Evolutionary conservation across 2,113 vertebrate genomes (phyloP).

Genomic region (Donacobius atricapilla): DNA sequence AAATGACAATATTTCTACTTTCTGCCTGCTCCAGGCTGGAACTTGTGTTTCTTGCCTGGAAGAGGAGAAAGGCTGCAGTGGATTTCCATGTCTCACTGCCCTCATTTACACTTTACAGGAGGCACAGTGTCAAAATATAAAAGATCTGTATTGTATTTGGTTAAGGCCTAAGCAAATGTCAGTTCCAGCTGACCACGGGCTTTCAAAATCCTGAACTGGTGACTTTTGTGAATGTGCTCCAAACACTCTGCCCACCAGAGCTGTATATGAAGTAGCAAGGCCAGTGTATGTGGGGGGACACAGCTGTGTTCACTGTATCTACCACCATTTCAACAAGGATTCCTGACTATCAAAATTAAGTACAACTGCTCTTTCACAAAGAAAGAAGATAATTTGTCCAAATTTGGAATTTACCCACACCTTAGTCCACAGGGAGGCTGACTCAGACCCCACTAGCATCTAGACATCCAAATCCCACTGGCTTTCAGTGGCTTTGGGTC

Average conservation of each 20-base stretch:
- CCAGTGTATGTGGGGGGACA: rapidly evolving
- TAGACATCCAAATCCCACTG: background rate
- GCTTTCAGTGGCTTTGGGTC: background rate
- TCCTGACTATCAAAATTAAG: background rate
- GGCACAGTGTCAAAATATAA: background rate
- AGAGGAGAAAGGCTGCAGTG: background rate
- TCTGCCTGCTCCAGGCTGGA: background rate
- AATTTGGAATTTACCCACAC: background rate
- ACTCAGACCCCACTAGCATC: background rate
- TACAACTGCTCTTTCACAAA: background rate
- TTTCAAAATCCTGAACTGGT: background rate
- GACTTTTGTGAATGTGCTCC: background rate
- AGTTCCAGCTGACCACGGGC: background rate
- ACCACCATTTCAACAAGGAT: background rate
- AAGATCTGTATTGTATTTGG: background rate
- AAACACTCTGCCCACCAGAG: background rate
- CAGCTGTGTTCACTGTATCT: background rate
- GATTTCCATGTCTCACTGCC: background rate
- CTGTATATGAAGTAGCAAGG: background rate
- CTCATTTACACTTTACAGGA: background rate
- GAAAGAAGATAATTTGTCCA: background rate
- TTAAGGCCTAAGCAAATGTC: background rate
- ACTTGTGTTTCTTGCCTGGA: background rate
- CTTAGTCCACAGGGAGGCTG: background rate
- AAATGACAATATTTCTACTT: background rate